phyloP scores from a whole-genome alignment of 1,140 invertebrate species.

The Drosophila orosa region DNA sequence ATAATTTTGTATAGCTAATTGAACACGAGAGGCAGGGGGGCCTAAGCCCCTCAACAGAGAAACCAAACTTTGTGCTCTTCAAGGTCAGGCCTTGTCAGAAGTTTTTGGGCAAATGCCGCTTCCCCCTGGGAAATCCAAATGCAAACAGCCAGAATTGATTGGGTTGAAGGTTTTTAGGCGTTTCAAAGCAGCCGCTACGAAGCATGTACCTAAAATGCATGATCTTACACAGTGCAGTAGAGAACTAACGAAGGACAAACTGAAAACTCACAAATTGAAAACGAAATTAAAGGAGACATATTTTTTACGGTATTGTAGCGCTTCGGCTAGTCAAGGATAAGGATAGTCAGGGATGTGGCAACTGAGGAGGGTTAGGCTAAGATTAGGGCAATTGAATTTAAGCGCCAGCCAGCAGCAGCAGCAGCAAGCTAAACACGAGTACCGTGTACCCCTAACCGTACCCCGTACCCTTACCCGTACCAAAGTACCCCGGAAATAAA shows the following conservation, averaged over 20 bases:
- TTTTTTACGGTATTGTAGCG: constrained; percentile 76
- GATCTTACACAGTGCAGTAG: constrained; percentile 38
- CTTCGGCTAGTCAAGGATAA: constrained; percentile 48
- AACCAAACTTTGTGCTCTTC: constrained; percentile 26
- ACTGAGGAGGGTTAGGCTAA: constrained; percentile 58
- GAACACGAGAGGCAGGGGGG: constrained; percentile 28
- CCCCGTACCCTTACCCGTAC: constrained; percentile 4
- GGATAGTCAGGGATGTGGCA: constrained; percentile 29
- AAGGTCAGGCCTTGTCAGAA: constrained; percentile 48
- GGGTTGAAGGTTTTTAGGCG: constrained; percentile 38
- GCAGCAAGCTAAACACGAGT: constrained; percentile 54
- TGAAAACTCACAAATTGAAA: constrained; percentile 33
- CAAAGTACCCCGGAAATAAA: constrained; percentile 58
- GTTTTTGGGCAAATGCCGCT: constrained; percentile 39
- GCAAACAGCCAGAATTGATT: constrained; percentile 41
- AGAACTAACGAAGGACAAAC: constrained; percentile 28
- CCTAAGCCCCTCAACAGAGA: constrained; percentile 15
- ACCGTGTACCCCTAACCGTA: constrained; percentile 11
- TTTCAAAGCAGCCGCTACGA: constrained; percentile 52
- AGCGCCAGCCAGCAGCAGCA: constrained; percentile 40
- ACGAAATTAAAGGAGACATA: constrained; percentile 56
- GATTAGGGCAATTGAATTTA: constrained; percentile 69
- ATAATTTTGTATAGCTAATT: constrained; percentile 70
- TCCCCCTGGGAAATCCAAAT: constrained; percentile 22
- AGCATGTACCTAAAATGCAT: constrained; percentile 66